These are phyloP conservation scores for Aurelia aurita DNA, from an alignment of 30 jellyfish, hydroid and myxozoan genomes.

Conservation along the genomic window DNA sequence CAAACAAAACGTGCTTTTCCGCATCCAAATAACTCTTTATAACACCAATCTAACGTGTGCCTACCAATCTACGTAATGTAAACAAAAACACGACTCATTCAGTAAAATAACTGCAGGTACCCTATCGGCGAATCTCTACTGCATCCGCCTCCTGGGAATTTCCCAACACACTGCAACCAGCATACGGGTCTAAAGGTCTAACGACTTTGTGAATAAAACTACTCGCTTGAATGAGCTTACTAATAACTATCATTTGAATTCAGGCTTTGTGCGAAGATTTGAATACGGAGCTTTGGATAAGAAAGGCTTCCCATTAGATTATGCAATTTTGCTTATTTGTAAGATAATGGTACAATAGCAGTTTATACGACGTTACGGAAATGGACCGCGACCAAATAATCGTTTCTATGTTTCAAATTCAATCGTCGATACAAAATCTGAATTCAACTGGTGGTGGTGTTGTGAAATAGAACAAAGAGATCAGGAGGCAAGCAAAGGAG, in stretches of 20 bases:
- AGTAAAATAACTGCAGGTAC: too few species aligned
- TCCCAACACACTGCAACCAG: slow-evolving; percentile 8
- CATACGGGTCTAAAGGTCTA: neutral
- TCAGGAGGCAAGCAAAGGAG: too few species aligned
- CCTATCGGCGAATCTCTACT: too few species aligned
- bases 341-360: slow-evolving; percentile 7
- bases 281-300: neutral
- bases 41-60: too few species aligned
- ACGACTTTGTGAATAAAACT: neutral
- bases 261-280: neutral
- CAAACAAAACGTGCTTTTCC: too few species aligned
- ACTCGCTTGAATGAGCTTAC: slow-evolving; percentile 29
- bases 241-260: neutral
- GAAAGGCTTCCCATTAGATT: slow-evolving; percentile 9
- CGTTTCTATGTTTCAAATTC: neutral
- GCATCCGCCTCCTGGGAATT: slow-evolving; percentile 11
- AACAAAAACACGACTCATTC: too few species aligned
- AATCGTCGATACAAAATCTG: neutral
- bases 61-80: too few species aligned
- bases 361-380: neutral
- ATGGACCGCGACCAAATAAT: slow-evolving; percentile 5
- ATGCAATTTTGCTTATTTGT: slow-evolving; percentile 9
- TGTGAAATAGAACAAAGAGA: too few species aligned
- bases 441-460: neutral
- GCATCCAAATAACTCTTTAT: too few species aligned